phyloP scores from a whole-genome alignment of 2,888 invertebrate genomes.

The Abrostola tripartita region DNA sequence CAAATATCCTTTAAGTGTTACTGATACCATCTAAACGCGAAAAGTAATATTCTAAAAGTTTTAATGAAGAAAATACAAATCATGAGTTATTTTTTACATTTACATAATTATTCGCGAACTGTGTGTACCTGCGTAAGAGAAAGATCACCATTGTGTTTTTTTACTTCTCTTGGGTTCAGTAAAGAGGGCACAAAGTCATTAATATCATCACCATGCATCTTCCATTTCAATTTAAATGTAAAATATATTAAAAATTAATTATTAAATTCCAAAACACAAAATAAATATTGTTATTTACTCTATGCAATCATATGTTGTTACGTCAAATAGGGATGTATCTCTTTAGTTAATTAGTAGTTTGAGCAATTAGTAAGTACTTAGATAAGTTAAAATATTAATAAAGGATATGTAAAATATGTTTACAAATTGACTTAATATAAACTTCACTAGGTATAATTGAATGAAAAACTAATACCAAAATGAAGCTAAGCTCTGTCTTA shows the following conservation, averaged over 20 bases:
- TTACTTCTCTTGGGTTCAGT: slow-evolving; percentile 72
- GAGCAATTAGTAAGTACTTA: not conserved
- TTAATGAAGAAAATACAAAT: too few species aligned
- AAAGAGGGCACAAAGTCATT: slow-evolving; percentile 76
- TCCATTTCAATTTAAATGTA: slow-evolving; percentile 43
- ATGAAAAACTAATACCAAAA: too few species aligned
- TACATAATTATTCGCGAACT: too few species aligned
- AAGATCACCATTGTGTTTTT: slow-evolving; percentile 61
- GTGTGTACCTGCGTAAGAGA: slow-evolving; percentile 73
- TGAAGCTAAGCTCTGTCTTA: too few species aligned
- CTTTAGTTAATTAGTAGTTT: not conserved
- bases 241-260: slow-evolving; percentile 1
- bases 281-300: slow-evolving; percentile 12
- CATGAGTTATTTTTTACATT: too few species aligned
- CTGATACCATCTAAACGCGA: too few species aligned
- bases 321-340: not conserved
- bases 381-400: too few species aligned
- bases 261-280: slow-evolving; percentile 13
- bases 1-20: too few species aligned
- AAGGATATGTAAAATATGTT: too few species aligned
- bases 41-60: too few species aligned
- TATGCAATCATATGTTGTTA: not conserved
- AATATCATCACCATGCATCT: slow-evolving; percentile 69
- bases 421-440: too few species aligned
- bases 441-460: too few species aligned